A percentile compares a stretch with the other conserved stretches of the same genome.
Conservation (phyloP, 1,140 invertebrate species). For the Ooceraea biroi region DNA sequence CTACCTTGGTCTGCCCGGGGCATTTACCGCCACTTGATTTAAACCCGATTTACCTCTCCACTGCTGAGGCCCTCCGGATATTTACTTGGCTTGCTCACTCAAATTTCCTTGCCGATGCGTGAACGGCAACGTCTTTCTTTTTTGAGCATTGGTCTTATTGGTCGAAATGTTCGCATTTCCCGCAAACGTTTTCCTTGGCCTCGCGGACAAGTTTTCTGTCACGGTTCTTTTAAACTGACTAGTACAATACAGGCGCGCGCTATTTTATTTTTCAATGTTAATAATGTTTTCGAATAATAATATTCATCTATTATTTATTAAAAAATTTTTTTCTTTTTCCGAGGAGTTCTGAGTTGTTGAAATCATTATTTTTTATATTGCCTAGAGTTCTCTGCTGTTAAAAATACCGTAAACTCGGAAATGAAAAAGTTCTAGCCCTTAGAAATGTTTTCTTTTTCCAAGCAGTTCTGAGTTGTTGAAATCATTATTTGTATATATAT, state of each 20-base stretch:
- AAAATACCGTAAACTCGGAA: no score
- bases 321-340: no score
- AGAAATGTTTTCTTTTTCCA: background rate
- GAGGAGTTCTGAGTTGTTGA: no score
- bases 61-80: constrained; percentile 76
- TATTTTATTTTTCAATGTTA: no score
- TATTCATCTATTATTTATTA: no score
- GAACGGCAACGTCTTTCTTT: constrained; percentile 36
- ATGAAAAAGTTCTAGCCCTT: background rate
- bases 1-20: constrained; percentile 72
- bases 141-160: constrained; percentile 47
- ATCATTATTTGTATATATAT: background rate
- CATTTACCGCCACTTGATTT: constrained; percentile 83
- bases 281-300: no score
- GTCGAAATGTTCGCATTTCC: constrained; percentile 36
- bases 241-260: no score
- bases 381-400: no score
- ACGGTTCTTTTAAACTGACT: background rate
- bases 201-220: background rate
- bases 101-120: constrained; percentile 73
- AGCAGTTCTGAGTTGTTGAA: background rate
- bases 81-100: constrained; percentile 79
- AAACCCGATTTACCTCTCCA: constrained; percentile 79
- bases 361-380: no score
- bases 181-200: constrained; percentile 21